A percentile compares a stretch with the other conserved stretches of the same genome.
phyloP scores from a whole-genome alignment of 2,113 vertebrate genomes.

The Takifugu bimaculatus region DNA sequence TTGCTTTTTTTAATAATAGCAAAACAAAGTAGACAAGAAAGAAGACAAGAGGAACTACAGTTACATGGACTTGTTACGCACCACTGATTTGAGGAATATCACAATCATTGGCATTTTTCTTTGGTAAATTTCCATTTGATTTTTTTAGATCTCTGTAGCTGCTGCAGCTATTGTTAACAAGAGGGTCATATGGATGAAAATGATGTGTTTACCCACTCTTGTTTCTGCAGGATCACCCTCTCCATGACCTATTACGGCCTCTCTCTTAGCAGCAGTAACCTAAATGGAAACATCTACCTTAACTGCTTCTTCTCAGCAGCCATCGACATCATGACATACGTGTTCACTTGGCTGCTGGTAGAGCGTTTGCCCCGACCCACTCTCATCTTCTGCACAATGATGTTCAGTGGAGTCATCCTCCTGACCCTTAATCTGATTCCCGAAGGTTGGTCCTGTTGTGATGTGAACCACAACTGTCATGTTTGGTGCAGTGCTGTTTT shows the following conservation, averaged over 20 bases:
- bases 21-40: constrained; percentile 1
- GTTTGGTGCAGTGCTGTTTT: too few relatives aligned
- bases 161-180: too few relatives aligned
- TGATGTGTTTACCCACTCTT: background rate
- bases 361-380: constrained; percentile 23
- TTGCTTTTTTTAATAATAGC: constrained; percentile 8
- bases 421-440: constrained; percentile 53
- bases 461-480: too few relatives aligned
- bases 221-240: constrained; percentile 14
- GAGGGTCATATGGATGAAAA: too few relatives aligned
- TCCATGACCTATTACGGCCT: constrained; percentile 51
- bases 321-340: constrained; percentile 41
- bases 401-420: constrained; percentile 42
- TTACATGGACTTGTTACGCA: constrained; percentile 49
- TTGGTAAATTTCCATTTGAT: constrained; percentile 38
- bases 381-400: constrained; percentile 32
- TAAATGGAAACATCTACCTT: constrained; percentile 58
- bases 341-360: constrained; percentile 39
- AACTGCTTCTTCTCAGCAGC: constrained; percentile 58
- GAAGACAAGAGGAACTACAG: constrained; percentile 21
- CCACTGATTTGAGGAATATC: constrained; percentile 48
- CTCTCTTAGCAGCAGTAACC: constrained; percentile 55
- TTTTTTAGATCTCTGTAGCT: background rate
- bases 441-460: constrained; percentile 27
- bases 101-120: constrained; percentile 35